Evolutionary conservation across 53 echinoderm and acorn worm genomes (phyloP), one percentile per base, ranked within the genome.

Genomic region (Holothuria scabra): DNA sequence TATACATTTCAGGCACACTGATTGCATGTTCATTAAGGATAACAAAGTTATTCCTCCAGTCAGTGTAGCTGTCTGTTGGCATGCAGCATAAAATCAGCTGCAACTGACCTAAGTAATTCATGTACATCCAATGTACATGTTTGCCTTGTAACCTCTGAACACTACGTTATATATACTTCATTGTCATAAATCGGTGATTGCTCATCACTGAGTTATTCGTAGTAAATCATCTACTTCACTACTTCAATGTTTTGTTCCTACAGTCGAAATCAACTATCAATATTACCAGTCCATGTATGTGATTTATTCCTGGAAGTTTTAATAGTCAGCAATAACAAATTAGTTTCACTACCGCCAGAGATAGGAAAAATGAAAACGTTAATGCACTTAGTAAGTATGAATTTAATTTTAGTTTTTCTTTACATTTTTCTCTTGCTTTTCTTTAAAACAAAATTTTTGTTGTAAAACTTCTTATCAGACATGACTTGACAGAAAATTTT

Each of bases 291-390:
- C 85, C 89, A 90, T 76, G 90, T 96, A 70, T 94, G 94, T 87
- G 81, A 90, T 67, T 84, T 96, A 60, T 90, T 85, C 68, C 72
- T 97, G 66, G 94, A 97, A 87, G 94, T 97, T 20, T 38, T 97
- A 26, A 94, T 92, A 82, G 94, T 93, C 83, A 95, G 94, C 87
- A 99, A 99, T 95, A 95, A 99, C 71, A 99, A 99, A 95, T 76
- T 99, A 79, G 99, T 99, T 57, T 95, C 99, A 41, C 79, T 99
- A 85, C 99, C 94, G 28, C 95, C 92, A 7, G 94, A 94, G 76
- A 95, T 99, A 20, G 99, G 99, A 52, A 76, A 88, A 64, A 84
- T 99, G 84, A 86, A 87, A 60, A 86, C 87, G 44, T 64, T 99
- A 60, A 91, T 92, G 89, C 86, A 93, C 68, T 87, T 99, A 80